Evolutionary conservation across 1,140 invertebrate species (phyloP), one percentile per base, ranked within the genome.

Genomic region (Brachionus calyciflorus): DNA sequence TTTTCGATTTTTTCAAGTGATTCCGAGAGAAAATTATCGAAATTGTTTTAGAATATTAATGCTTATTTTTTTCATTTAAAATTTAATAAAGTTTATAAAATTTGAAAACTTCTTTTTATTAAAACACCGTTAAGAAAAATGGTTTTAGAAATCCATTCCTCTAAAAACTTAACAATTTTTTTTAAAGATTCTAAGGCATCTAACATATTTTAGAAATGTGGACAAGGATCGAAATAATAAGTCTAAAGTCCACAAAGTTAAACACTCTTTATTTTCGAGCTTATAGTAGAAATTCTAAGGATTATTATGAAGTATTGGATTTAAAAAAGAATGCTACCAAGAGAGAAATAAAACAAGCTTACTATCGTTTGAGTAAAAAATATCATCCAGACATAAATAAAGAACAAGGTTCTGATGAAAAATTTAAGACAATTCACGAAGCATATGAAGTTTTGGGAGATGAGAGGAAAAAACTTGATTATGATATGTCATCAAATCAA

Each of bases 331-430:
- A 44, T 24, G 73, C 73, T n/a, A 57, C 19, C 2, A 44, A 30
- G 41, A 19, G 46, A 21, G 73, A 76, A 76, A 76, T 76, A 55
- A 76, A 76, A 41, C 33, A 44, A 60, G 73, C 73, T 9, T 76
- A 55, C 21, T 76, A 76, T 48, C 19, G 46, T 51, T 30, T 76
- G 2, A 55, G 49, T 12, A 76, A 76, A 55, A 60, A 76, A 46
- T 40, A 40, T 76, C 73, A 76, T 51, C 73, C 73, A 3, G 73
- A 76, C 24, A 33, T 76, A 17, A 55, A 76, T 57, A 37, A 10
- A 7, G 65, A 70, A 44, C 26, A 5, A 14, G 48, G 24, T 28
- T 21, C 37, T 28, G 14, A 49, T 14, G 73, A 55, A 30, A 76
- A 76, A 55, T 76, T 76, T 46, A 76, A 55, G 26, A 30, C 33